These are phyloP conservation scores for Zoanthus sociatus DNA, from an alignment of 92 coral and sea anemone species.

Conservation along the genomic window DNA sequence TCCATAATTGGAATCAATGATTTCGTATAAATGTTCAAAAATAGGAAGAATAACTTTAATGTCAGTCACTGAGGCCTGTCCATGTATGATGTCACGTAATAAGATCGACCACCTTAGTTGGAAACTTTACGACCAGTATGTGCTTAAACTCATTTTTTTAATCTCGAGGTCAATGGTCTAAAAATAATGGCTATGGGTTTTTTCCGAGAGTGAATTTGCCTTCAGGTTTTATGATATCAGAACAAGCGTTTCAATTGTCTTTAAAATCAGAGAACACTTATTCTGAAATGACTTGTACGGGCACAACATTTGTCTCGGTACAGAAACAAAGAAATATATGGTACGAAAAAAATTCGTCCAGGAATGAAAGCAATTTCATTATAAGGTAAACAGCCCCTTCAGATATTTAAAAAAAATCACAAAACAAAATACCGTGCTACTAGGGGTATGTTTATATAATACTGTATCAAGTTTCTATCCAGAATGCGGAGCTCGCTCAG, in stretches of 20 bases:
- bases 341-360: background rate
- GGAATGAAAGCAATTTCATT: too few relatives aligned
- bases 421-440: too few relatives aligned
- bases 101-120: background rate
- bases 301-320: background rate
- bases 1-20: too few relatives aligned
- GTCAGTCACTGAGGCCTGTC: too few relatives aligned
- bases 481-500: too few relatives aligned
- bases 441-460: too few relatives aligned
- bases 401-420: too few relatives aligned
- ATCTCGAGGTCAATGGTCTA: background rate
- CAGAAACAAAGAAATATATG: slow-evolving; percentile 19
- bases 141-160: background rate
- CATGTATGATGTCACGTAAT: too few relatives aligned
- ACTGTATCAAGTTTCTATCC: too few relatives aligned
- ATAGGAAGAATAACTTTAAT: too few relatives aligned
- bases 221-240: background rate
- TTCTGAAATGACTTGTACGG: background rate
- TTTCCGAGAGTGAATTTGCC: background rate
- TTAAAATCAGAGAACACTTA: background rate
- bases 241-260: background rate
- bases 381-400: too few relatives aligned
- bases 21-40: too few relatives aligned
- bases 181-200: background rate
- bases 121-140: background rate